Conservation (phyloP, 2,113 vertebrate genomes). For the Galbula dea region DNA sequence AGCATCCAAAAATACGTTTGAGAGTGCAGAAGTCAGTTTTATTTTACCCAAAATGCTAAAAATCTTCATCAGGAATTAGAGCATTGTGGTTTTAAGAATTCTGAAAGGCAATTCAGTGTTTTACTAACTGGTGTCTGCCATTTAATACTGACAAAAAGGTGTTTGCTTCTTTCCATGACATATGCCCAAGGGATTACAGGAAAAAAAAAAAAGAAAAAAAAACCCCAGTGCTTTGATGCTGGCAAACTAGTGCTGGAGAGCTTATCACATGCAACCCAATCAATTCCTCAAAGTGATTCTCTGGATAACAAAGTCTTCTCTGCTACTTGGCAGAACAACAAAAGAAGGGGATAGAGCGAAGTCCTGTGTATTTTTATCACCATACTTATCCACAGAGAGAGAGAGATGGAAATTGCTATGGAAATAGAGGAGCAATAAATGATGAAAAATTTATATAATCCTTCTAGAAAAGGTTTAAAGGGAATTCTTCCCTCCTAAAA, state of each 20-base stretch:
- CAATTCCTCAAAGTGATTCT: constrained; percentile 29
- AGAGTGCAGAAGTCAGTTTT: not conserved
- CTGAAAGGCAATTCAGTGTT: not conserved
- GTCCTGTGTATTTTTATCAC: not conserved
- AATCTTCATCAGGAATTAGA: not conserved
- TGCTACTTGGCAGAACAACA: constrained; percentile 13
- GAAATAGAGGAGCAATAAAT: not conserved
- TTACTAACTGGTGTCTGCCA: not conserved
- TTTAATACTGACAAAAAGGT: not conserved
- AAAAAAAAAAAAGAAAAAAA: not conserved
- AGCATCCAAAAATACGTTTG: not conserved
- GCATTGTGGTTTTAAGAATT: not conserved
- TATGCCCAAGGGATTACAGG: not conserved
- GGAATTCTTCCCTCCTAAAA: not conserved
- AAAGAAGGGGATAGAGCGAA: not conserved
- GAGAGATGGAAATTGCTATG: not conserved
- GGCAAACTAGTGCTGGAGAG: not conserved
- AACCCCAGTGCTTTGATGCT: not conserved
- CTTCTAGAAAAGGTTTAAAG: not conserved
- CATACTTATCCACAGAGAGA: not conserved
- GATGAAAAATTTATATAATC: not conserved
- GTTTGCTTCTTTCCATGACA: not conserved
- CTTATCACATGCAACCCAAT: constrained; percentile 14
- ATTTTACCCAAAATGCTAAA: not conserved
- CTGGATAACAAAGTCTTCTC: not conserved